A percentile compares a stretch with the other conserved stretches of the same genome.
Evolutionary conservation across 2,113 vertebrate genomes (phyloP).

Genomic region (Oxygymnocypris stewartii): DNA sequence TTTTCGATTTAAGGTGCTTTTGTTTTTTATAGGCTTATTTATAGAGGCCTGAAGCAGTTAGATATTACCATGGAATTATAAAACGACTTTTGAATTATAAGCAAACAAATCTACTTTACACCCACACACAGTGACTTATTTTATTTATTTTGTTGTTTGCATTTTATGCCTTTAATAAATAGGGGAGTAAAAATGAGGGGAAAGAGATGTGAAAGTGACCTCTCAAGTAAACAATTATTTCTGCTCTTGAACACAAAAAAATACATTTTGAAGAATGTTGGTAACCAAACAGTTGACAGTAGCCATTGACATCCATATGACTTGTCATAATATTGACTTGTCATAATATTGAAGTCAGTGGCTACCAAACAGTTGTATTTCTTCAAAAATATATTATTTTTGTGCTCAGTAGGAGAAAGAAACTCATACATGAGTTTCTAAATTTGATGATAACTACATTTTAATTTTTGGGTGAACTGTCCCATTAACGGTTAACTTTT

Average conservation of each 20-base stretch:
- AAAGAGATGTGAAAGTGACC: not conserved
- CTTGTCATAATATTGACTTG: too few species aligned
- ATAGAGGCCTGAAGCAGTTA: conserved; percentile 16
- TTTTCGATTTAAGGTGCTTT: conserved; percentile 20
- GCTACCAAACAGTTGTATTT: too few species aligned
- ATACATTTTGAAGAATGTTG: not conserved
- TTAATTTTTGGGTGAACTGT: too few species aligned
- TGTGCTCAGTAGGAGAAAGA: too few species aligned
- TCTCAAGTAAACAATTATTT: not conserved
- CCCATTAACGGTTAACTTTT: not conserved
- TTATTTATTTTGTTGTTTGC: not conserved
- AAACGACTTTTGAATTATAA: not conserved
- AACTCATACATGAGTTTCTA: too few species aligned
- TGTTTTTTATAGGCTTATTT: conserved; percentile 19
- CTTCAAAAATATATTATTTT: too few species aligned
- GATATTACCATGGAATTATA: conserved; percentile 3
- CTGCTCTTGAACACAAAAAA: not conserved
- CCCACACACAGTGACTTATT: not conserved
- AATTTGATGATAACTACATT: too few species aligned
- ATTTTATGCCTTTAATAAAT: conserved; percentile 1
- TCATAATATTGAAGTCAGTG: too few species aligned
- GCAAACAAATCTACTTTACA: not conserved
- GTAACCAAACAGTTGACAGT: not conserved
- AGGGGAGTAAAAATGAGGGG: not conserved
- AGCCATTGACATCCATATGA: not conserved